Conservation (phyloP, 2,888 invertebrate genomes). For the Cordilura impudica region DNA sequence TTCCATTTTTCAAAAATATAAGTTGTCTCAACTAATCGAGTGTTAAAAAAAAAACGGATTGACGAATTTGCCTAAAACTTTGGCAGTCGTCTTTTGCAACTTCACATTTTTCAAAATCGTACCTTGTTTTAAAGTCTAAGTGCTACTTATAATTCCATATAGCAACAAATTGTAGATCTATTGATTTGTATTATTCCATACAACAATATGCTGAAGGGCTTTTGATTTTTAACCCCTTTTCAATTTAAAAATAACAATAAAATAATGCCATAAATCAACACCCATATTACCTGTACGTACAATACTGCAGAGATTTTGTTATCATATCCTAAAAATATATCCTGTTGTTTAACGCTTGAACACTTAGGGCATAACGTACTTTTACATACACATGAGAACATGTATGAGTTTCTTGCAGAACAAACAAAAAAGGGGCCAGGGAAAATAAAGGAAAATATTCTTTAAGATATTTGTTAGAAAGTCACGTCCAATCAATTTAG, state of each 20-base stretch:
- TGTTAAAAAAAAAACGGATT: too few species aligned
- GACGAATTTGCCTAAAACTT: too few species aligned
- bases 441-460: not conserved
- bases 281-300: not conserved
- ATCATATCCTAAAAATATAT: not conserved
- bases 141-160: too few species aligned
- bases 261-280: not conserved
- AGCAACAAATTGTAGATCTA: not conserved
- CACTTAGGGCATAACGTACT: not conserved
- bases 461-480: constrained; percentile 35
- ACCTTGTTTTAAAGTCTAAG: too few species aligned
- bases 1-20: too few species aligned
- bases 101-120: too few species aligned
- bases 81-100: too few species aligned
- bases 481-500: constrained; percentile 61
- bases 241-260: not conserved
- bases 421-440: not conserved
- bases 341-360: not conserved
- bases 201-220: not conserved
- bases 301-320: not conserved
- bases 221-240: not conserved
- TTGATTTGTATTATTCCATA: not conserved
- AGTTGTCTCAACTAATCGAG: too few species aligned
- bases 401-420: not conserved
- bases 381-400: not conserved